Evolutionary conservation across 1,140 invertebrate genomes (phyloP), one percentile per base, ranked within the genome.

Genomic region (Anastrepha ludens): DNA sequence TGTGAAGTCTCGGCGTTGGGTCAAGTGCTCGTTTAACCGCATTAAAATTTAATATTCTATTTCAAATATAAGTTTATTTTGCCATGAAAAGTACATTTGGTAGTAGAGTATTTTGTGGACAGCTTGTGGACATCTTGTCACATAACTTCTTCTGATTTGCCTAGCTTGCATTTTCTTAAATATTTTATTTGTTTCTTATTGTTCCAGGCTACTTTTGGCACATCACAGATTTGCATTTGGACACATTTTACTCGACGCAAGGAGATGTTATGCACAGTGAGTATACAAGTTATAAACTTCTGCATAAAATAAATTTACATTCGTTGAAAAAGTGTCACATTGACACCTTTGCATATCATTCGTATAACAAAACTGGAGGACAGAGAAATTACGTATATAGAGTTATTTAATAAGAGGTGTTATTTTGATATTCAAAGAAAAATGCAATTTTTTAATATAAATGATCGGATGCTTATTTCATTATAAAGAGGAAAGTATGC

Each of bases 171-270:
- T 86, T 17, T 86, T 62, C 8, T 20, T 86, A 86, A 86, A 85
- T 65, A 65, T 87, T 88, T 88, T 64, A 85, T 67, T 88, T 90
- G 87, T 90, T 90, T 91, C 89, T 92, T 94, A 94, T 91, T 39
- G 41, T 96, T 96, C 20, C 95, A 98, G 97, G 97, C 89, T 97
- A 96, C 93, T 98, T 98, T 94, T 98, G 97, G 97, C 97, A 98
- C 93, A 97, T 98, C 89, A 98, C 97, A 74, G 97, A 98, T 93
- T 96, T 98, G 89, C 97, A 98, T 93, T 97, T 97, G 94, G 97
- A 98, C 91, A 95, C 96, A 8, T 95, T 96, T 67, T 98, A 97
- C 92, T 96, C 96, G 88, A 94, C 94, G 50, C 94, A 95, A 88
- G 96, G 96, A 89, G 96, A 97, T 91, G 94, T 95, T 89, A 94